These are phyloP conservation scores for Labeo calbasu DNA, from an alignment of 2,797 vertebrate species.

Conservation along the genomic window DNA sequence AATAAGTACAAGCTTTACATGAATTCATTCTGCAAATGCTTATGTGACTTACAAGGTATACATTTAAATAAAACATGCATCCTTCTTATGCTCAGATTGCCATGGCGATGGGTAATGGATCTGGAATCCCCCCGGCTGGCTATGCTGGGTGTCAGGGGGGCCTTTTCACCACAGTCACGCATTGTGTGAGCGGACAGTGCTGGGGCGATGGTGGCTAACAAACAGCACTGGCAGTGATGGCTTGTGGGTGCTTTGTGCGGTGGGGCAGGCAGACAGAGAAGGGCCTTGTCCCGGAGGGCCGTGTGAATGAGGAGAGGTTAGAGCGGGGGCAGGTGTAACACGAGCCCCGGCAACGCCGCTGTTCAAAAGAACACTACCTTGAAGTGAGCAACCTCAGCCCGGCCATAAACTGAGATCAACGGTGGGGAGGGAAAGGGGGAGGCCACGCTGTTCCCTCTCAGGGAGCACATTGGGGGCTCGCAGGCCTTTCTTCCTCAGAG, in stretches of 20 bases:
- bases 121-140: constrained; percentile 62
- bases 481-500: constrained; percentile 58
- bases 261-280: constrained; percentile 55
- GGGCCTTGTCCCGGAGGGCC: constrained; percentile 58
- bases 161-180: constrained; percentile 43
- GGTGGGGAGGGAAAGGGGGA: constrained; percentile 60
- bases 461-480: constrained; percentile 41
- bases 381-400: constrained; percentile 70
- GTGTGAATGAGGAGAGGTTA: constrained; percentile 60
- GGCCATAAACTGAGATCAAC: constrained; percentile 69
- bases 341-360: constrained; percentile 45
- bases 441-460: constrained; percentile 61
- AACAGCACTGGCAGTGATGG: constrained; percentile 61
- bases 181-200: constrained; percentile 54
- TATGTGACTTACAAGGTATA: not conserved
- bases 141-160: constrained; percentile 25
- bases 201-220: constrained; percentile 63
- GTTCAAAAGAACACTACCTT: constrained; percentile 64
- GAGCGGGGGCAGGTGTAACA: constrained; percentile 69
- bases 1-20: not conserved
- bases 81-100: constrained; percentile 61
- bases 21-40: not conserved
- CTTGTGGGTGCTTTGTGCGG: constrained; percentile 57
- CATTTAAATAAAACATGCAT: constrained; percentile 33
- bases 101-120: constrained; percentile 65